phyloP scores from a whole-genome alignment of 2,888 invertebrate species.

The Mechanitis messenoides region DNA sequence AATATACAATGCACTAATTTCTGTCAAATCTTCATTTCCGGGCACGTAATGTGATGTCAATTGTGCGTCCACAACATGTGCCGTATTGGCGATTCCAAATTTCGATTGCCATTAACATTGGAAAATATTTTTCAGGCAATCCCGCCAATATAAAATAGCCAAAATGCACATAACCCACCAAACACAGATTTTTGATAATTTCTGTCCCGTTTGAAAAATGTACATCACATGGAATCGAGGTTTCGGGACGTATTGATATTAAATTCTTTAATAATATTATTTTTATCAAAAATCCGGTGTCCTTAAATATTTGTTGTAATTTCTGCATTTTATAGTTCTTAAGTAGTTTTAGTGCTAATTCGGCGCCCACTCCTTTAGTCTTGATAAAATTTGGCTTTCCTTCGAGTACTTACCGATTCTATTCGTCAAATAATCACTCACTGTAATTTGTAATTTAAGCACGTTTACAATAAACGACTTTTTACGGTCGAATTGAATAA shows the following conservation, averaged over 20 bases:
- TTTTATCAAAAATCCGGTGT: background rate
- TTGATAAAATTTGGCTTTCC: slow-evolving; percentile 12
- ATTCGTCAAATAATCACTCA: background rate
- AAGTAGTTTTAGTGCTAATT: slow-evolving; percentile 1
- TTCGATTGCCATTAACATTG: slow-evolving; percentile 16
- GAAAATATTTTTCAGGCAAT: slow-evolving; percentile 17
- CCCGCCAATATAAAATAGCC: slow-evolving; percentile 15
- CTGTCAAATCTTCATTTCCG: no score
- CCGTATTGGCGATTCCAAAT: slow-evolving; percentile 4
- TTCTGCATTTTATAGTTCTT: slow-evolving; percentile 1
- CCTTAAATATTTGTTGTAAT: slow-evolving; percentile 1
- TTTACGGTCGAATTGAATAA: no score
- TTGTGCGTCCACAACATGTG: background rate
- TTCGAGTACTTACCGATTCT: slow-evolving; percentile 12
- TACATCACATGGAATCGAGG: background rate
- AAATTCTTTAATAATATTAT: slow-evolving; percentile 10
- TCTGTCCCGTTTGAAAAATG: slow-evolving; percentile 14
- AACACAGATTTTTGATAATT: slow-evolving; percentile 11
- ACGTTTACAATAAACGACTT: background rate
- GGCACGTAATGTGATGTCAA: no score
- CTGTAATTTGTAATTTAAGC: background rate
- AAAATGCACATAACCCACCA: slow-evolving; percentile 13
- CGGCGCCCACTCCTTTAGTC: slow-evolving; percentile 4
- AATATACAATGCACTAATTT: slow-evolving; percentile 1
- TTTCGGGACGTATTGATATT: slow-evolving; percentile 15